Evolutionary conservation across 2,797 vertebrate genomes (phyloP).

Genomic region (Holocentrus rufus): DNA sequence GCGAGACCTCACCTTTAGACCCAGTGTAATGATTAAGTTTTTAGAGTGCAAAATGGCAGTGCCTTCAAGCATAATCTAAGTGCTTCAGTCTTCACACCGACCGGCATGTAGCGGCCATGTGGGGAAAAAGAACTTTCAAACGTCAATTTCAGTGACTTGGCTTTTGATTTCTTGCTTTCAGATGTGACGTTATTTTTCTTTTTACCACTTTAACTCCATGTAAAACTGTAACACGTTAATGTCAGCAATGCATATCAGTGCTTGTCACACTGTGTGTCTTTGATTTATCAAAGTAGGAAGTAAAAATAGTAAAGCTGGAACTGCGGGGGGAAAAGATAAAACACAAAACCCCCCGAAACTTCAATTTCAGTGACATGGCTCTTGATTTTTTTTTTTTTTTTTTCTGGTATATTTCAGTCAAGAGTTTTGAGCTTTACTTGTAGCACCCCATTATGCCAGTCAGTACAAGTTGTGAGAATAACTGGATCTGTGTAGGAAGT

Average conservation of each 20-base stretch:
- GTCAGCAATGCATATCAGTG: background rate
- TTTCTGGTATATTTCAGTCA: too few species aligned
- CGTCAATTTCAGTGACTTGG: background rate
- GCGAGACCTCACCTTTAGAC: slow-evolving; percentile 46
- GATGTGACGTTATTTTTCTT: background rate
- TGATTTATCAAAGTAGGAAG: background rate
- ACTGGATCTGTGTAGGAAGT: too few species aligned
- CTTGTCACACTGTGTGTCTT: background rate
- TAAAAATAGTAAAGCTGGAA: background rate
- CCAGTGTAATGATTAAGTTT: slow-evolving; percentile 41
- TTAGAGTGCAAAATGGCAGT: slow-evolving; percentile 50
- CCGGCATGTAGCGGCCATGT: background rate
- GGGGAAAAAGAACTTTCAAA: slow-evolving; percentile 21
- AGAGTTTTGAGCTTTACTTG: too few species aligned
- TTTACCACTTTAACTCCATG: background rate
- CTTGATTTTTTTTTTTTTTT: background rate
- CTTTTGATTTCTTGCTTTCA: slow-evolving; percentile 2
- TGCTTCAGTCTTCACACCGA: slow-evolving; percentile 5
- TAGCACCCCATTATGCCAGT: too few species aligned
- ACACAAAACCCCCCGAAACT: slow-evolving; percentile 2
- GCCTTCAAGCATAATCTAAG: slow-evolving; percentile 47
- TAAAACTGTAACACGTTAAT: background rate
- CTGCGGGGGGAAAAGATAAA: background rate
- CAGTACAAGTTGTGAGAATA: too few species aligned
- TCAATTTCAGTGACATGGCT: background rate